Conservation (phyloP, 2,797 vertebrate species). For the Emys orbicularis region DNA sequence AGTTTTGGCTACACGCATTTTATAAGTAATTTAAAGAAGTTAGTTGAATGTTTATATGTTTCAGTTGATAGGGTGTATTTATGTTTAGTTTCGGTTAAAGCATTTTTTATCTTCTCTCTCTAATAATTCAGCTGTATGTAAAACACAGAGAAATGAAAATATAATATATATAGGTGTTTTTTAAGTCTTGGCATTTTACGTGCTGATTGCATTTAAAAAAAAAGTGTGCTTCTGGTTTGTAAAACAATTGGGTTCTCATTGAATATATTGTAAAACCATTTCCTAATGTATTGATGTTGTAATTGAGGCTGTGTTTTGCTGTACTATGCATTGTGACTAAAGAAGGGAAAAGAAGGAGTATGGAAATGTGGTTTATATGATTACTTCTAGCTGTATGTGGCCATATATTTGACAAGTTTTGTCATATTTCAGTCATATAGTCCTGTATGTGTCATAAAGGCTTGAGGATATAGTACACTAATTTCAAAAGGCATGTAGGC, state of each 20-base stretch:
- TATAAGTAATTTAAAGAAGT: not conserved
- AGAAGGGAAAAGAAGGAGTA: not conserved
- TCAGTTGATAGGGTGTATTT: not conserved
- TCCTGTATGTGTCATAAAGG: accelerated
- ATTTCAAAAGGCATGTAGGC: not conserved
- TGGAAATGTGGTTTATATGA: not conserved
- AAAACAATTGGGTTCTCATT: not conserved
- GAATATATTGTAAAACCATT: not conserved
- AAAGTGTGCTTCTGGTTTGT: not conserved
- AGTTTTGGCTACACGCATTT: not conserved
- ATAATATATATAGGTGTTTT: not conserved
- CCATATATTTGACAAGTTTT: not conserved
- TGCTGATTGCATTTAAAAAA: not conserved
- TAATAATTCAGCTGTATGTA: not conserved
- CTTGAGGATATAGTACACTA: not conserved
- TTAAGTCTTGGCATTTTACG: not conserved
- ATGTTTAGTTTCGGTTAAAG: accelerated
- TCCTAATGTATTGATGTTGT: not conserved
- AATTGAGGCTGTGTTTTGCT: not conserved
- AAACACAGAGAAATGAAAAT: not conserved
- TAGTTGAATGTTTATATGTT: not conserved
- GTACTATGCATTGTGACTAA: not conserved
- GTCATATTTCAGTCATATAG: not conserved
- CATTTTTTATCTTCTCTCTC: not conserved
- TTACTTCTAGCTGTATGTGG: not conserved